These are phyloP conservation scores for Actinopyga echinites DNA, from an alignment of 53 echinoderm and acorn worm genomes.

Conservation along the genomic window DNA sequence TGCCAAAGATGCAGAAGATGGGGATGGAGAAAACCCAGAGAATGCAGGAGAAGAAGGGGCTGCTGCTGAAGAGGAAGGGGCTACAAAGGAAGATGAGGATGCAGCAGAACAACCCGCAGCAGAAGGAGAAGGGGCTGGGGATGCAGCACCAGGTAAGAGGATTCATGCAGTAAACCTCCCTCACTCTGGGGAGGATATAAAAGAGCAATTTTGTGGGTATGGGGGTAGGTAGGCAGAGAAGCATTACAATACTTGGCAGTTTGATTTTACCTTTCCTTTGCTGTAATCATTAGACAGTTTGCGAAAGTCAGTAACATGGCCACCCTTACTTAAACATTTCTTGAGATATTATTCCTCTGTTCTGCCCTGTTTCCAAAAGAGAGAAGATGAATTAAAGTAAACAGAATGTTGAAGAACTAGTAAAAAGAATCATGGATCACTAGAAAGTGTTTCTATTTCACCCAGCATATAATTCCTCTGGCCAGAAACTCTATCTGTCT, in stretches of 20 bases:
- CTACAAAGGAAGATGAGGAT: background rate
- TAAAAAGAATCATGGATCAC: too few species aligned
- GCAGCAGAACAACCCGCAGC: constrained; percentile 34
- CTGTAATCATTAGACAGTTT: too few species aligned
- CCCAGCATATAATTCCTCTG: too few species aligned
- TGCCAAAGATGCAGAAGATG: constrained; percentile 58
- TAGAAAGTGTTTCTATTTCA: too few species aligned
- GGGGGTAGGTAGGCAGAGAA: background rate
- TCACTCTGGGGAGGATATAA: background rate
- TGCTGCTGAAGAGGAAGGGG: constrained; percentile 17
- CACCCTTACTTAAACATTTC: too few species aligned
- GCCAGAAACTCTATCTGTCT: too few species aligned
- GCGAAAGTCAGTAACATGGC: too few species aligned
- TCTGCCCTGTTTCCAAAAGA: too few species aligned
- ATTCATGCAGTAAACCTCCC: background rate
- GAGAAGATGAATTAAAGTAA: too few species aligned
- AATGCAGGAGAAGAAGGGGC: constrained; percentile 49
- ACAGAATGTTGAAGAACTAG: too few species aligned
- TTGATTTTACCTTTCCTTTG: too few species aligned
- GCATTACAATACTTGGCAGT: background rate
- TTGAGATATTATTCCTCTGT: too few species aligned
- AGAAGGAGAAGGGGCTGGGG: constrained; percentile 36
- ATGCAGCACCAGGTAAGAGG: background rate
- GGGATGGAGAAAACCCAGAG: constrained; percentile 42
- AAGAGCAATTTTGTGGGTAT: background rate